These are phyloP conservation scores for Lycaon pictus DNA, from an alignment of 2,113 vertebrate genomes.

Conservation along the genomic window DNA sequence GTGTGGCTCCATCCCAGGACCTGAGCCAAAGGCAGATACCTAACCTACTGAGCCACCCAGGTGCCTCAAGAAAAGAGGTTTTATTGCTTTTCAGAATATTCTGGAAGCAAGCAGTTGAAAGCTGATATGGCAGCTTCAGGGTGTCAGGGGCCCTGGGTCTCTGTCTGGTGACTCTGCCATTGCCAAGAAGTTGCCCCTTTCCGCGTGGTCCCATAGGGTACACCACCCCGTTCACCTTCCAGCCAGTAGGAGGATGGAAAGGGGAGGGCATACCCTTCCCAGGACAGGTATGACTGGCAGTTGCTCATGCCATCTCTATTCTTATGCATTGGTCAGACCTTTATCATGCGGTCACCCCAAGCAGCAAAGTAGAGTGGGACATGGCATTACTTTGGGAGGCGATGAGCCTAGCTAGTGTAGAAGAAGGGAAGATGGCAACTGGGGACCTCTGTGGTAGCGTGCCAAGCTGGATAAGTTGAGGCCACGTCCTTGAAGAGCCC, in stretches of 20 bases:
- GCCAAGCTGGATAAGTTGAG: not conserved
- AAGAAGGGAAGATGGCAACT: not conserved
- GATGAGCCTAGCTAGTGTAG: not conserved
- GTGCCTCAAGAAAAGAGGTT: not conserved
- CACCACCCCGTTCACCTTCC: not conserved
- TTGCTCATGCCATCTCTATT: not conserved
- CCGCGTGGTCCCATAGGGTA: not conserved
- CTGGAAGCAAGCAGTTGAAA: not conserved
- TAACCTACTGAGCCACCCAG: too few relatives aligned
- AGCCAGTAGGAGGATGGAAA: not conserved
- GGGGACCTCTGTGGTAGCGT: too few relatives aligned
- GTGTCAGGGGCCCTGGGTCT: not conserved
- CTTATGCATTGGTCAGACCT: not conserved
- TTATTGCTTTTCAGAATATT: constrained; percentile 4
- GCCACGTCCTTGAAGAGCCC: not conserved
- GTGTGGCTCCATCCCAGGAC: too few relatives aligned
- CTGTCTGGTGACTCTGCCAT: not conserved
- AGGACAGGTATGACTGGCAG: not conserved
- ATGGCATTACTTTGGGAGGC: not conserved
- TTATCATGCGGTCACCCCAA: not conserved
- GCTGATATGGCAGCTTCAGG: not conserved
- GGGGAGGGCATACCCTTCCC: not conserved
- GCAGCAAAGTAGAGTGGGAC: not conserved
- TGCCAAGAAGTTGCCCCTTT: not conserved
- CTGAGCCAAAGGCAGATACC: too few relatives aligned